Conservation (phyloP, 1,140 invertebrate genomes). For the Euglossa dilemma region DNA sequence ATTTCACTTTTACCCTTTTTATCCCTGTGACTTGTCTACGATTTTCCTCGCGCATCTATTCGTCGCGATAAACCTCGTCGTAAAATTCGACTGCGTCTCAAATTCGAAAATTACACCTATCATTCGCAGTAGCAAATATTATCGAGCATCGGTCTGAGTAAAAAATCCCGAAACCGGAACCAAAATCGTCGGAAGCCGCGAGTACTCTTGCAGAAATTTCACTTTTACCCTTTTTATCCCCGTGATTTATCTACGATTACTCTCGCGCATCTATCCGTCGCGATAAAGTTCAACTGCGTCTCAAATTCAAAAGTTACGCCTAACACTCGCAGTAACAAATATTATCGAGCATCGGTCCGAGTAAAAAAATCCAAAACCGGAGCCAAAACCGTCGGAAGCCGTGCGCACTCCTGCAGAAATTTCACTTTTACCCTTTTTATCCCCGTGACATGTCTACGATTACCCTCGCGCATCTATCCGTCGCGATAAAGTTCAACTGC, state of each 20-base stretch:
- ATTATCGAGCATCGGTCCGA: no score
- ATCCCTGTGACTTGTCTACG: neutral
- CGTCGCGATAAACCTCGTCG: neutral
- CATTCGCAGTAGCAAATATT: no score
- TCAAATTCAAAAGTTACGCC: no score
- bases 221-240: neutral
- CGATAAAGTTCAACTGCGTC: no score
- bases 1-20: conserved; percentile 10
- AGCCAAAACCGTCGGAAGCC: conserved; percentile 65
- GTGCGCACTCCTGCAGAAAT: conserved; percentile 28
- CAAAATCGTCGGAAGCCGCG: conserved; percentile 63
- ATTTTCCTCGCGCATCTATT: neutral
- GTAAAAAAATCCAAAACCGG: conserved; percentile 11
- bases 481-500: no score
- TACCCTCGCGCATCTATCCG: neutral
- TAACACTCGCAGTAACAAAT: no score
- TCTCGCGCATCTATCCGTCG: neutral
- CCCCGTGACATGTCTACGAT: neutral
- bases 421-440: neutral
- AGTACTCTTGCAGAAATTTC: conserved; percentile 28
- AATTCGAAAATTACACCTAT: no score
- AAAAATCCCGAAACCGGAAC: conserved; percentile 45
- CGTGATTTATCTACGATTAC: neutral
- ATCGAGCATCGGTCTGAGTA: no score
- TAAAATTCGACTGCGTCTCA: no score